phyloP scores from a whole-genome alignment of 2,888 invertebrate species.

The Eristalis tenax region DNA sequence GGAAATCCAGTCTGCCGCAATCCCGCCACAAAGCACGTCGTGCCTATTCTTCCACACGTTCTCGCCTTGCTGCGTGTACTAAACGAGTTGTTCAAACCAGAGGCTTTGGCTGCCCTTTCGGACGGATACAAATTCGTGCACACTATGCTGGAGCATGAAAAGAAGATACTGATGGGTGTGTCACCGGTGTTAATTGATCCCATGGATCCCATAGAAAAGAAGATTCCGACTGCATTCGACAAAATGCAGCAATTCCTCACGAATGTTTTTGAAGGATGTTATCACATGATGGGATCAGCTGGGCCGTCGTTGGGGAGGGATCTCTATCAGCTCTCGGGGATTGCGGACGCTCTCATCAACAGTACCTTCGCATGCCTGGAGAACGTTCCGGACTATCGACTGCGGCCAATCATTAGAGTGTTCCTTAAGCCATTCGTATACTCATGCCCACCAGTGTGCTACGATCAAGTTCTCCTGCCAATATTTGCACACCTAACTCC shows the following conservation, averaged over 20 bases:
- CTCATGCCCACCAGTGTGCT: constrained; percentile 92
- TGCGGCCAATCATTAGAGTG: constrained; percentile 90
- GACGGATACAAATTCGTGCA: constrained; percentile 87
- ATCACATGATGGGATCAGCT: constrained; percentile 89
- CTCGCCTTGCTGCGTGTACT: constrained; percentile 89
- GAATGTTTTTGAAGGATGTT: constrained; percentile 90
- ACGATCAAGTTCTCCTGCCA: constrained; percentile 89
- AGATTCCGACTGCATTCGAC: constrained; percentile 85
- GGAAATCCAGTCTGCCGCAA: constrained; percentile 92
- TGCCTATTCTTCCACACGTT: constrained; percentile 90
- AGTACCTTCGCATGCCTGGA: constrained; percentile 83
- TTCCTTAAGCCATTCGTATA: constrained; percentile 93
- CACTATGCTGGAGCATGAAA: constrained; percentile 88
- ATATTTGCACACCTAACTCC: constrained; percentile 90
- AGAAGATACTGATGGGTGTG: constrained; percentile 88
- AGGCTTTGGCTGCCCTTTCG: constrained; percentile 85
- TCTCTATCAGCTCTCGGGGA: constrained; percentile 89
- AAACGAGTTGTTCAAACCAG: constrained; percentile 90
- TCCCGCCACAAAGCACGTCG: constrained; percentile 91
- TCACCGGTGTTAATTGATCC: constrained; percentile 81
- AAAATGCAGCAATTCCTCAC: constrained; percentile 93
- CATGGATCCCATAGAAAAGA: constrained; percentile 81
- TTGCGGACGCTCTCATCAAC: constrained; percentile 88
- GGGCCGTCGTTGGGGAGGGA: constrained; percentile 92
- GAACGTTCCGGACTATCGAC: constrained; percentile 91